Evolutionary conservation across 2,113 vertebrate species (phyloP).

Genomic region (Chaetops frenatus): DNA sequence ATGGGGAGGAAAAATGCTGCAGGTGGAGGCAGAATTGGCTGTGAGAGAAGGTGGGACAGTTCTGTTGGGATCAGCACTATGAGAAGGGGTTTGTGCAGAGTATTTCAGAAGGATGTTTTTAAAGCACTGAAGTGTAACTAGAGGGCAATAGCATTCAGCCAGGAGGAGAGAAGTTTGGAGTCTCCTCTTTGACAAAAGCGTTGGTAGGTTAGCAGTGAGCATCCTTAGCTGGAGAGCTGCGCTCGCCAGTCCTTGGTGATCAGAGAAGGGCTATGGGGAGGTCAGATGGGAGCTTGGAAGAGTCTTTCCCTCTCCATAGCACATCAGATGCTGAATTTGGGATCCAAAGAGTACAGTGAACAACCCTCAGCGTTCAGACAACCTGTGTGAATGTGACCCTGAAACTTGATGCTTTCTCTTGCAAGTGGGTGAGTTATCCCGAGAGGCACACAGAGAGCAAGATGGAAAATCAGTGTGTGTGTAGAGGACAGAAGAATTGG

Average conservation of each 20-base stretch:
- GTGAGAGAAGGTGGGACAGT: neutral
- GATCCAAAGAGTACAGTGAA: slow-evolving; percentile 41
- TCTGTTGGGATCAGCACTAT: neutral
- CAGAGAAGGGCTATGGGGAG: neutral
- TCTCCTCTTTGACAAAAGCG: neutral
- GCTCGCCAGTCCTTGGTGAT: neutral
- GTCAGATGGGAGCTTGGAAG: neutral
- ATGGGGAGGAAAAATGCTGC: neutral
- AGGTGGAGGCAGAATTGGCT: slow-evolving; percentile 5
- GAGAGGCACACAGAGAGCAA: neutral
- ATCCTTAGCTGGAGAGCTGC: neutral
- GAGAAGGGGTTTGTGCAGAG: neutral
- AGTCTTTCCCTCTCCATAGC: neutral
- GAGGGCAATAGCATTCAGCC: neutral
- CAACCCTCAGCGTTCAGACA: neutral
- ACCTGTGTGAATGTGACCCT: slow-evolving; percentile 24
- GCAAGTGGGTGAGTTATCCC: neutral
- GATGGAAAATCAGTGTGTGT: neutral
- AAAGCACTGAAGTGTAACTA: neutral
- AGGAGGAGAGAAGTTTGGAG: neutral
- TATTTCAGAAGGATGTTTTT: neutral
- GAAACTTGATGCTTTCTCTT: slow-evolving; percentile 17
- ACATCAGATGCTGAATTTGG: neutral
- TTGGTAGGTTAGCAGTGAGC: neutral
- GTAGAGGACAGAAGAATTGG: neutral